A percentile compares a stretch with the other conserved stretches of the same genome.
Evolutionary conservation across 2,113 vertebrate species (phyloP).

Genomic region (Callipepla californica): DNA sequence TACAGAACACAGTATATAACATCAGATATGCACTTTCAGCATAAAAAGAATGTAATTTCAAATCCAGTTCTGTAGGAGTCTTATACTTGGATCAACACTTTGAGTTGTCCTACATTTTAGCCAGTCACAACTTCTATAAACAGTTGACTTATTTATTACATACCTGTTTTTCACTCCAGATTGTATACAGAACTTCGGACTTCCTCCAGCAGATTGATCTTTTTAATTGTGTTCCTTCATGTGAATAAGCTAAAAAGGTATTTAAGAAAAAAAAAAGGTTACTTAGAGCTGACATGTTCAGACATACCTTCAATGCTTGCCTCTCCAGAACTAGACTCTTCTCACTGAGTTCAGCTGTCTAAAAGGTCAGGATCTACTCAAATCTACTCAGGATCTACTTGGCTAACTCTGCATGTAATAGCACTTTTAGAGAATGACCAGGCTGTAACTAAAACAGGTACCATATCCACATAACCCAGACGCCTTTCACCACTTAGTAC

Average conservation of each 20-base stretch:
- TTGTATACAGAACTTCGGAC: not conserved
- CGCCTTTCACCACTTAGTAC: not conserved
- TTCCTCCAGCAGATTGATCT: not conserved
- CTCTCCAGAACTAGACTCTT: not conserved
- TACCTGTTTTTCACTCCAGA: not conserved
- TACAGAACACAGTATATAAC: not conserved
- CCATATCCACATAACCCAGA: not conserved
- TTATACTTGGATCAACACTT: not conserved
- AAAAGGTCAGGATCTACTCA: not conserved
- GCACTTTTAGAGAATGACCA: not conserved
- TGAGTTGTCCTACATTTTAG: not conserved
- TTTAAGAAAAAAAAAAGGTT: not conserved
- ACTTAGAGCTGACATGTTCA: not conserved
- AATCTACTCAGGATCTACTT: too few species aligned
- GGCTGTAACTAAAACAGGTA: not conserved
- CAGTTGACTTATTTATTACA: not conserved
- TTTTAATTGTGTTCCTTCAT: not conserved
- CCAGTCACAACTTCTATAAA: not conserved
- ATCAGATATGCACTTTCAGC: not conserved
- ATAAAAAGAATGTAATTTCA: not conserved
- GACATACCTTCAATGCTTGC: not conserved
- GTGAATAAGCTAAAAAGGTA: not conserved
- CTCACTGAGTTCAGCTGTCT: not conserved
- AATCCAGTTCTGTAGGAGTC: not conserved
- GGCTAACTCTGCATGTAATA: not conserved